A percentile compares a stretch with the other conserved stretches of the same genome.
Conservation (phyloP, 2,797 vertebrate species). For the Oceanodroma leucorhoa region DNA sequence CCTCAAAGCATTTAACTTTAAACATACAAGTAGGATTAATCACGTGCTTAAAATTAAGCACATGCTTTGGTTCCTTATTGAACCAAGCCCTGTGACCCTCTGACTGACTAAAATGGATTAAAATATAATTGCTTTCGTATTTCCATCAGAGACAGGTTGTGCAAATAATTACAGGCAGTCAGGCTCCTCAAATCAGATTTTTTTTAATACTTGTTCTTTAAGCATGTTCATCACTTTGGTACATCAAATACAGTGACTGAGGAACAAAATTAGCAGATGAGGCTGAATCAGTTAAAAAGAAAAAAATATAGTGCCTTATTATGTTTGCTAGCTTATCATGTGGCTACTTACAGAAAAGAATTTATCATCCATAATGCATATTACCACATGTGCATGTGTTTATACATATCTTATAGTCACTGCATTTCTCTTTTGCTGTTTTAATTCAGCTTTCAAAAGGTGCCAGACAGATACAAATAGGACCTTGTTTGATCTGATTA, state of each 20-base stretch:
- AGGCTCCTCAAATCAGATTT: background rate
- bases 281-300: background rate
- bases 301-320: background rate
- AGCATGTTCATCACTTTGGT: background rate
- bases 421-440: background rate
- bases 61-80: background rate
- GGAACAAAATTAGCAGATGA: background rate
- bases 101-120: background rate
- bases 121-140: slow-evolving; percentile 9
- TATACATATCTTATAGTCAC: background rate
- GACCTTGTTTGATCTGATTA: slow-evolving; percentile 52
- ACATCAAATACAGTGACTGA: background rate
- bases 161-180: background rate
- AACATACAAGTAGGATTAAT: background rate
- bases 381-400: background rate
- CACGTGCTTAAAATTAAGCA: slow-evolving; percentile 20
- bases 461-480: slow-evolving; percentile 43
- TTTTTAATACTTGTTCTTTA: background rate
- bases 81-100: background rate
- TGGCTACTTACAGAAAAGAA: background rate
- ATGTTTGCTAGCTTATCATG: background rate
- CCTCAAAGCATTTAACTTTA: background rate
- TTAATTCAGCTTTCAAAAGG: background rate
- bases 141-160: slow-evolving; percentile 1
- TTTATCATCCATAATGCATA: background rate